Evolutionary conservation across 2,113 vertebrate species (phyloP).

Genomic region (Eolophus roseicapilla): DNA sequence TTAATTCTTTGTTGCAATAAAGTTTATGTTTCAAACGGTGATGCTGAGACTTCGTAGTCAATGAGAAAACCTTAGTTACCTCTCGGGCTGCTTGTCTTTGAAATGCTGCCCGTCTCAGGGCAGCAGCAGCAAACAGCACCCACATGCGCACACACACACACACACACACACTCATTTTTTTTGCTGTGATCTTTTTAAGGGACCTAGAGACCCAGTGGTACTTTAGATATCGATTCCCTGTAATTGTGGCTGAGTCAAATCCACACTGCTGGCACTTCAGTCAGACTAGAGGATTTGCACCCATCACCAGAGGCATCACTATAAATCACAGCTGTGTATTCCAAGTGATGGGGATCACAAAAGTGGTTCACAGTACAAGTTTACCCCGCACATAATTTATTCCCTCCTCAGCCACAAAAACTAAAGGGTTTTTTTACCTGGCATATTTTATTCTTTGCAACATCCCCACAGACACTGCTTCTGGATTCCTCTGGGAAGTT

Average conservation of each 20-base stretch:
- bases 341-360: not conserved
- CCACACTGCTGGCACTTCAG: fast-evolving
- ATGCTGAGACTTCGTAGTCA: slow-evolving; percentile 23
- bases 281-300: not conserved
- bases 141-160: not conserved
- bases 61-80: slow-evolving; percentile 31
- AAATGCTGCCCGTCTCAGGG: not conserved
- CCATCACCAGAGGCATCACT: not conserved
- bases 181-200: not conserved
- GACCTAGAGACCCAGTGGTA: not conserved
- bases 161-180: not conserved
- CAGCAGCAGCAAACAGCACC: not conserved
- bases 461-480: not conserved
- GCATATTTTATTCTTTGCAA: not conserved
- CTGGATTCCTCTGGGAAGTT: not conserved
- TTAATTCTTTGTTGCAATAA: slow-evolving; percentile 82
- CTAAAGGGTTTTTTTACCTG: not conserved
- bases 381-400: not conserved
- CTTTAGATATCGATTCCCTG: not conserved
- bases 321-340: not conserved
- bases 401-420: not conserved
- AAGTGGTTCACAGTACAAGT: not conserved
- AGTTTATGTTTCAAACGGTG: slow-evolving; percentile 75
- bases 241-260: not conserved
- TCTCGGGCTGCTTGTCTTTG: not conserved